Percentiles rank a stretch among this genome's conserved stretches.
phyloP scores from a whole-genome alignment of 2,888 invertebrate species.

The Chrysomela aeneicollis region DNA sequence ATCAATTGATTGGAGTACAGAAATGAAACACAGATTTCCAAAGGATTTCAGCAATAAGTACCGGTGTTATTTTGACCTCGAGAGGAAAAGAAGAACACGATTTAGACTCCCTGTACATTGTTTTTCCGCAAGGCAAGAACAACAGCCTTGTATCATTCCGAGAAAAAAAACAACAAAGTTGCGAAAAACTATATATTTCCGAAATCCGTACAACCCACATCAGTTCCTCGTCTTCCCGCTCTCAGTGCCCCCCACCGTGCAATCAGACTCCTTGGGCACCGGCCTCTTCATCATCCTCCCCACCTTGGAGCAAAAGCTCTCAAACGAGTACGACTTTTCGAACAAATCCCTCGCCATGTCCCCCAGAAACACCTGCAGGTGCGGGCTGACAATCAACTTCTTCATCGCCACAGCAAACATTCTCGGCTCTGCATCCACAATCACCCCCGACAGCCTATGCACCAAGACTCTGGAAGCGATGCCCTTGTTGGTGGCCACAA shows the following conservation, averaged over 20 bases:
- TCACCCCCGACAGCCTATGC: slow-evolving; percentile 55
- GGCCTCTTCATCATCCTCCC: slow-evolving; percentile 27
- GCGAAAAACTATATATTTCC: neutral
- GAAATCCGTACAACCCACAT: neutral
- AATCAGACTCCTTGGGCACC: slow-evolving; percentile 2
- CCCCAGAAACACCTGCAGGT: slow-evolving; percentile 54
- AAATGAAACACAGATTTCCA: too few species aligned
- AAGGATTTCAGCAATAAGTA: too few species aligned
- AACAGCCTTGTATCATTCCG: too few species aligned
- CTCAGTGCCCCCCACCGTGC: neutral
- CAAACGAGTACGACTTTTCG: slow-evolving; percentile 50
- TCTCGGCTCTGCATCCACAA: slow-evolving; percentile 52
- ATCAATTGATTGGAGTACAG: too few species aligned
- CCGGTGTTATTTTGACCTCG: too few species aligned
- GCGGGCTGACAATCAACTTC: slow-evolving; percentile 53
- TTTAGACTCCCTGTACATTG: too few species aligned
- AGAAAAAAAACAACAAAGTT: too few species aligned
- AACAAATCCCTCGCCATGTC: slow-evolving; percentile 55
- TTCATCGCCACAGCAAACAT: slow-evolving; percentile 54
- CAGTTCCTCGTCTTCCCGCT: slow-evolving; percentile 6
- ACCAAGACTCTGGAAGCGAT: slow-evolving; percentile 50
- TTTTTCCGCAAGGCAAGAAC: too few species aligned
- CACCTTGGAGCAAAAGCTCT: slow-evolving; percentile 46
- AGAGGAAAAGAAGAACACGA: too few species aligned
- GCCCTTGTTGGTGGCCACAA: slow-evolving; percentile 55